phyloP scores from a whole-genome alignment of 1,140 invertebrate species.

The Drosophila grimshawi region DNA sequence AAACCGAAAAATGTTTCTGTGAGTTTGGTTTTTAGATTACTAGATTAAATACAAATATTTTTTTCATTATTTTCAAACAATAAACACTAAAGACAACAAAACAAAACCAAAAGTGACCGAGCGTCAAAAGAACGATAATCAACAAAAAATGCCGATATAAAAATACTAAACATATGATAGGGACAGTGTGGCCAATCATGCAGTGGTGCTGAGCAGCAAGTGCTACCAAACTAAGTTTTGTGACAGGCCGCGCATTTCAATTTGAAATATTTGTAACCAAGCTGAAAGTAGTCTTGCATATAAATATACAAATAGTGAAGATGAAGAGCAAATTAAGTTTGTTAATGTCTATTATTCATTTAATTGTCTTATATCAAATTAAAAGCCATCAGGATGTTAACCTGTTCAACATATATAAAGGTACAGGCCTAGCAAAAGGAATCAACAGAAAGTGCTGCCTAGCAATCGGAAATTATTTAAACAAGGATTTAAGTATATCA shows the following conservation, averaged over 20 bases:
- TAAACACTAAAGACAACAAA: conserved; percentile 29
- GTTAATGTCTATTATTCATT: too few relatives aligned
- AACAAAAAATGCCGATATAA: not conserved
- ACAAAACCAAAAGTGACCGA: conserved; percentile 4
- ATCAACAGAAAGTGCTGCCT: too few relatives aligned
- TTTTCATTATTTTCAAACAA: conserved; percentile 36
- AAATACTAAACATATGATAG: conserved; percentile 1
- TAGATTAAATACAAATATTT: conserved; percentile 54
- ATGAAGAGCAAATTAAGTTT: too few relatives aligned
- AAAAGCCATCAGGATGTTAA: too few relatives aligned
- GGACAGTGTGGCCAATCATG: conserved; percentile 1
- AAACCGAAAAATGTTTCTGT: conserved; percentile 43
- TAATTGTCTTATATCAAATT: too few relatives aligned
- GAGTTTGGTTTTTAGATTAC: conserved; percentile 36
- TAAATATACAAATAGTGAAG: too few relatives aligned
- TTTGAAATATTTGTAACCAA: not conserved
- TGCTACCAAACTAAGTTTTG: not conserved
- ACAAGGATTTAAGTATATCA: too few relatives aligned
- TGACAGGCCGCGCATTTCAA: not conserved
- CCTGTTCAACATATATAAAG: too few relatives aligned
- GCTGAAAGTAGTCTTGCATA: too few relatives aligned
- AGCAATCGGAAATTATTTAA: too few relatives aligned
- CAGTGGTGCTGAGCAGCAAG: not conserved
- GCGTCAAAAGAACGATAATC: not conserved
- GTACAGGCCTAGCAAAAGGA: too few relatives aligned